Percentiles rank a stretch among this genome's conserved stretches.
These are phyloP conservation scores for Dipodomys stephensi DNA, from an alignment of 2,113 vertebrate genomes.

Conservation along the genomic window DNA sequence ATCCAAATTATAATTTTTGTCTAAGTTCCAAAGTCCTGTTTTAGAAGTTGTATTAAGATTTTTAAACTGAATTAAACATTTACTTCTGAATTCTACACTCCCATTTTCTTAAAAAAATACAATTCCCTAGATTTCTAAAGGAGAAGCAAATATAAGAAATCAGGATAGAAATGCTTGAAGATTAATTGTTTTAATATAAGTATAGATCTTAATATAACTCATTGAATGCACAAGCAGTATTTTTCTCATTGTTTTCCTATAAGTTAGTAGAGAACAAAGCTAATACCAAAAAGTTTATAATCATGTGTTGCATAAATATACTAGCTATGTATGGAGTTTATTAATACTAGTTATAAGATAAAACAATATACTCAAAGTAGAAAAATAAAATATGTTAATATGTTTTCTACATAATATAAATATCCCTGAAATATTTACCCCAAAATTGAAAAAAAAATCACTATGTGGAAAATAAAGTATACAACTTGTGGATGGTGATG, in stretches of 20 bases:
- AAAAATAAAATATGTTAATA: neutral
- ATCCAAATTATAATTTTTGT: neutral
- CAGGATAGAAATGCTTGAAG: neutral
- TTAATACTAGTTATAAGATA: neutral
- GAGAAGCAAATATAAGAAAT: neutral
- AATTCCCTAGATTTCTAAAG: neutral
- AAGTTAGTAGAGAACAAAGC: neutral
- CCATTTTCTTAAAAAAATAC: neutral
- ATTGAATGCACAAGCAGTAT: neutral
- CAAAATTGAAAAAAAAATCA: neutral
- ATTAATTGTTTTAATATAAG: slow-evolving; percentile 38
- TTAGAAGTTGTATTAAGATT: slow-evolving; percentile 27
- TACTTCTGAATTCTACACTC: neutral
- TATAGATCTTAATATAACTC: neutral
- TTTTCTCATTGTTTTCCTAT: neutral
- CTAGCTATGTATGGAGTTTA: neutral
- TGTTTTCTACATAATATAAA: neutral
- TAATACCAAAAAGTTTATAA: neutral
- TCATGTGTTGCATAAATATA: neutral
- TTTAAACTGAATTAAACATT: neutral
- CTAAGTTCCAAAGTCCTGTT: neutral
- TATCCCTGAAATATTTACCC: neutral
- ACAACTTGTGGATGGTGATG: too few species aligned
- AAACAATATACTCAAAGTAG: neutral
- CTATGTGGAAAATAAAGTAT: too few species aligned